A percentile compares a stretch with the other conserved stretches of the same genome.
Conservation (phyloP, 2,888 invertebrate genomes). For the Chymomyza fuscimana region DNA sequence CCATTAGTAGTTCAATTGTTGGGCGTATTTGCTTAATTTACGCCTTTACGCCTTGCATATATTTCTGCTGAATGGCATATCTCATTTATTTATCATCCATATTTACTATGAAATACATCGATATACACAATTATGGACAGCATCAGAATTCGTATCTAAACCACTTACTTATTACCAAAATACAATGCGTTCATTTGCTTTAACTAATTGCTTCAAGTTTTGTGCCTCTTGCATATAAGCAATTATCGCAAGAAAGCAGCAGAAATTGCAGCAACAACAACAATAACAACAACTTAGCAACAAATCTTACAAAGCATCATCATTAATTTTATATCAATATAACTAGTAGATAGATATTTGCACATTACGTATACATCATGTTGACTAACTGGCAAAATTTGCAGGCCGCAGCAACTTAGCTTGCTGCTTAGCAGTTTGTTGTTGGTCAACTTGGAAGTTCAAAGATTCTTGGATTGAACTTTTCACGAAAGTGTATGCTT, state of each 20-base stretch:
- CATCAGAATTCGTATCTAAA: background rate
- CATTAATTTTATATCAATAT: slow-evolving; percentile 17
- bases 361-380: slow-evolving; percentile 6
- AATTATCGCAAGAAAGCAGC: background rate
- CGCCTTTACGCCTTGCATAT: slow-evolving; percentile 34
- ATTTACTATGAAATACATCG: background rate
- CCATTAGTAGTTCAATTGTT: background rate
- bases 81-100: background rate
- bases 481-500: slow-evolving; percentile 18
- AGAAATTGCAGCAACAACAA: background rate
- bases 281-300: background rate
- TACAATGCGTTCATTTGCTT: background rate
- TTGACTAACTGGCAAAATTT: slow-evolving; percentile 41
- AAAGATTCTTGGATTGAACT: slow-evolving; percentile 24
- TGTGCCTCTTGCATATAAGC: background rate
- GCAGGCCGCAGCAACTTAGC: slow-evolving; percentile 21
- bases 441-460: slow-evolving; percentile 6
- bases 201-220: background rate
- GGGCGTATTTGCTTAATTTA: slow-evolving; percentile 25
- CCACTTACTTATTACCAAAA: background rate
- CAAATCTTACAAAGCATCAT: slow-evolving; percentile 10
- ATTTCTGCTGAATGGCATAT: background rate
- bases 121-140: background rate
- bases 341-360: background rate
- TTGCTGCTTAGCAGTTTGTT: background rate